Evolutionary conservation across 2,888 invertebrate species (phyloP).

Genomic region (Cosmorhoe ocellata): DNA sequence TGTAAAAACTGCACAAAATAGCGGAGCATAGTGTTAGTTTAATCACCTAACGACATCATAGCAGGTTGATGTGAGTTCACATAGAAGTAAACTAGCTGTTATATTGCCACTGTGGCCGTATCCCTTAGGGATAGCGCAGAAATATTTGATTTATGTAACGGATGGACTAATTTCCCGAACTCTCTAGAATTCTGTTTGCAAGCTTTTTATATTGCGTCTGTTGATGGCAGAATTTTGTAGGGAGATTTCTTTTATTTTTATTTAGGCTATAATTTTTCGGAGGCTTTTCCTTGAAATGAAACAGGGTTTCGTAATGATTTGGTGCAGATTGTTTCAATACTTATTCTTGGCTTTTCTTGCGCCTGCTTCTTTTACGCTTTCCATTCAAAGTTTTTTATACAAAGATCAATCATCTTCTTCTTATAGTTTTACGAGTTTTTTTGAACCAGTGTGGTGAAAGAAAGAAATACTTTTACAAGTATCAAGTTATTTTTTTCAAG

Average conservation of each 20-base stretch:
- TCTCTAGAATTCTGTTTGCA: slow-evolving; percentile 18
- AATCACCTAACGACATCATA: no score
- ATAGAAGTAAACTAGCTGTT: neutral
- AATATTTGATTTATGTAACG: slow-evolving; percentile 35
- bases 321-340: slow-evolving; percentile 13
- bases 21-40: no score
- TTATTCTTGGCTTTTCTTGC: slow-evolving; percentile 9
- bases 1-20: no score
- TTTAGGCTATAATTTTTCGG: slow-evolving; percentile 17
- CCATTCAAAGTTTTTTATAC: neutral
- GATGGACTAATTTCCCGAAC: slow-evolving; percentile 32
- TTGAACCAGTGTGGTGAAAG: no score
- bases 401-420: no score
- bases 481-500: no score
- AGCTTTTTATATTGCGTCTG: slow-evolving; percentile 24
- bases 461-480: no score
- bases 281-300: slow-evolving; percentile 21
- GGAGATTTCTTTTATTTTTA: slow-evolving; percentile 19
- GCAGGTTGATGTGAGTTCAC: no score
- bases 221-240: slow-evolving; percentile 20
- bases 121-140: slow-evolving; percentile 26
- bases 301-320: slow-evolving; percentile 4
- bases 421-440: no score
- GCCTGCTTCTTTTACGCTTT: slow-evolving; percentile 6
- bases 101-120: slow-evolving; percentile 4